These are phyloP conservation scores for Bergia sp. DNA, from an alignment of 92 coral and sea anemone genomes.

Conservation along the genomic window DNA sequence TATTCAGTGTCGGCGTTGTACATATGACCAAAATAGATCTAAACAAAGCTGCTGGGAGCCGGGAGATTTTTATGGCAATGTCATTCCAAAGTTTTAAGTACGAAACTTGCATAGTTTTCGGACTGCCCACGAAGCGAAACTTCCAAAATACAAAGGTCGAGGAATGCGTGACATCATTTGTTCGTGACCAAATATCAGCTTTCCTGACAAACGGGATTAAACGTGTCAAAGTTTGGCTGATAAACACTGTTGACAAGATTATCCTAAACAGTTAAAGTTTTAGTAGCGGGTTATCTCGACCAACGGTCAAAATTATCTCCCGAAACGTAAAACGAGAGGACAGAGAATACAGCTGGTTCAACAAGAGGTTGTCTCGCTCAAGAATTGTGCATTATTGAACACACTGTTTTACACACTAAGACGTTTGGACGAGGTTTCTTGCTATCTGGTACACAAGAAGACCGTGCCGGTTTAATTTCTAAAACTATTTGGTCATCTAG, in stretches of 20 bases:
- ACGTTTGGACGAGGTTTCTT: too few relatives aligned
- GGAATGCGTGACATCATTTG: background rate
- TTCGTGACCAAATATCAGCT: too few relatives aligned
- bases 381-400: too few relatives aligned
- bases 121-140: background rate
- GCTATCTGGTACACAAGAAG: too few relatives aligned
- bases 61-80: background rate
- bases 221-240: background rate
- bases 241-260: slow-evolving; percentile 5
- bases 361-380: too few relatives aligned
- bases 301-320: background rate
- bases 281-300: background rate
- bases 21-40: background rate
- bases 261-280: background rate
- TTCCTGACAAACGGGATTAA: background rate
- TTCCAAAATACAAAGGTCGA: background rate
- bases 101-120: background rate
- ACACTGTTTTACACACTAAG: too few relatives aligned
- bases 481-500: too few relatives aligned
- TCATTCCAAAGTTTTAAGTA: background rate
- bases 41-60: background rate
- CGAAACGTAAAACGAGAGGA: background rate
- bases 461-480: too few relatives aligned
- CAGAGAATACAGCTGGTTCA: too few relatives aligned
- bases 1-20: too few relatives aligned